Evolutionary conservation across 2,888 invertebrate species (phyloP).

Genomic region (Noctua comes): DNA sequence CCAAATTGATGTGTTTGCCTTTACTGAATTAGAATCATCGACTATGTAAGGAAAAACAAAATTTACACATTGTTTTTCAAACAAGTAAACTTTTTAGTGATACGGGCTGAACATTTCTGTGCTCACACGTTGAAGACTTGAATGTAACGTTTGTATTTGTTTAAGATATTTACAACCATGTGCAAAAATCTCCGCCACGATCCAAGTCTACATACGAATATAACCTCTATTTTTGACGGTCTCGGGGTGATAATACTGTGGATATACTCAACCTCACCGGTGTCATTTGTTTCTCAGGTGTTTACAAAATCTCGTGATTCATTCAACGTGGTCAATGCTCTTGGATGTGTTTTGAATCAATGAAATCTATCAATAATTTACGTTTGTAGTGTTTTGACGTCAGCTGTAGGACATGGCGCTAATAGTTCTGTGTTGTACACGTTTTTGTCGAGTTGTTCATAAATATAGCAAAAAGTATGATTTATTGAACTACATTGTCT

Average conservation of each 20-base stretch:
- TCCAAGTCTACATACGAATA: conserved; percentile 13
- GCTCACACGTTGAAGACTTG: conserved; percentile 1
- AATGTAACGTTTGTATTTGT: conserved; percentile 34
- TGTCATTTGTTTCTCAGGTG: conserved; percentile 59
- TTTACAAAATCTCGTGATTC: conserved; percentile 59
- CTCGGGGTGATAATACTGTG: conserved; percentile 24
- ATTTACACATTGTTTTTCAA: conserved; percentile 29
- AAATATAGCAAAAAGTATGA: conserved; percentile 10
- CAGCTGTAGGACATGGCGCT: background rate
- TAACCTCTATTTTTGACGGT: background rate
- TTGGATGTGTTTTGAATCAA: conserved; percentile 57
- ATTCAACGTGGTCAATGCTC: conserved; percentile 61
- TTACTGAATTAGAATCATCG: conserved; percentile 44
- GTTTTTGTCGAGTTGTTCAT: background rate
- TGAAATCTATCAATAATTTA: conserved; percentile 52
- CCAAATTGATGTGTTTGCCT: conserved; percentile 47
- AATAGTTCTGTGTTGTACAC: conserved; percentile 5
- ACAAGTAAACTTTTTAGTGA: conserved; percentile 16
- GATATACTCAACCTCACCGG: conserved; percentile 1
- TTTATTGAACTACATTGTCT: background rate
- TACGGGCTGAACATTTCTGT: background rate
- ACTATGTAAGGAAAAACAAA: conserved; percentile 3
- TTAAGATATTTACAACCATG: conserved; percentile 30
- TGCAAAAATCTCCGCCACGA: conserved; percentile 28
- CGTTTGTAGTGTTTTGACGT: conserved; percentile 38